Conservation (phyloP, 2,113 vertebrate species). For the Oncorhynchus nerka region DNA sequence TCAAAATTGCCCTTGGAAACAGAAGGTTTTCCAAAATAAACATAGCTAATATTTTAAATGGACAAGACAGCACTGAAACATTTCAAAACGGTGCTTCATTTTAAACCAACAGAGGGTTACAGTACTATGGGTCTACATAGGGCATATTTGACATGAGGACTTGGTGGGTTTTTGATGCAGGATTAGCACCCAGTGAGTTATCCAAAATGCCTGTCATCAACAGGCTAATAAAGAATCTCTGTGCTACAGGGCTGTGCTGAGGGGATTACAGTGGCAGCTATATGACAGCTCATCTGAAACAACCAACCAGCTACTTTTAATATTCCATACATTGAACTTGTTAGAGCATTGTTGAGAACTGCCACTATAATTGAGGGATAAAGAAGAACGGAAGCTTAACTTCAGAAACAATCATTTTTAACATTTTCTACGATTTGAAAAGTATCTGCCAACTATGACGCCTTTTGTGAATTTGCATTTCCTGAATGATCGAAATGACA, state of each 20-base stretch:
- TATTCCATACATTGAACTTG: constrained; percentile 48
- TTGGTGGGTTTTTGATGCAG: not conserved
- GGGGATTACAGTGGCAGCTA: constrained; percentile 66
- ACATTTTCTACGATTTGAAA: not conserved
- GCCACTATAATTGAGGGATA: constrained; percentile 58
- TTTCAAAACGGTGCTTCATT: too few species aligned
- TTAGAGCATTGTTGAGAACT: constrained; percentile 54
- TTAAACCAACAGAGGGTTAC: too few species aligned
- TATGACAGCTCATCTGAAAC: constrained; percentile 57
- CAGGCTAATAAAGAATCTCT: constrained; percentile 35
- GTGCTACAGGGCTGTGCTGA: constrained; percentile 47
- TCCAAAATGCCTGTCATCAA: constrained; percentile 40
- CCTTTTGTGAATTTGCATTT: constrained; percentile 21
- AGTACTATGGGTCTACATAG: not conserved
- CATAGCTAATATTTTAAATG: too few species aligned
- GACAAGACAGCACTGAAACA: too few species aligned
- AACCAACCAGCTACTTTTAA: constrained; percentile 47
- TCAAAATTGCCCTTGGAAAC: too few species aligned
- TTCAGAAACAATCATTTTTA: constrained; percentile 39
- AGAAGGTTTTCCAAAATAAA: too few species aligned
- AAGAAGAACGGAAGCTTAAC: constrained; percentile 29
- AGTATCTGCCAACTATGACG: constrained; percentile 7
- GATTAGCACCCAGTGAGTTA: not conserved
- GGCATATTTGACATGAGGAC: not conserved
- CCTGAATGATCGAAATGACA: constrained; percentile 34